These are phyloP conservation scores for Tupaia tana DNA, from an alignment of 2,113 vertebrate genomes.

Conservation along the genomic window DNA sequence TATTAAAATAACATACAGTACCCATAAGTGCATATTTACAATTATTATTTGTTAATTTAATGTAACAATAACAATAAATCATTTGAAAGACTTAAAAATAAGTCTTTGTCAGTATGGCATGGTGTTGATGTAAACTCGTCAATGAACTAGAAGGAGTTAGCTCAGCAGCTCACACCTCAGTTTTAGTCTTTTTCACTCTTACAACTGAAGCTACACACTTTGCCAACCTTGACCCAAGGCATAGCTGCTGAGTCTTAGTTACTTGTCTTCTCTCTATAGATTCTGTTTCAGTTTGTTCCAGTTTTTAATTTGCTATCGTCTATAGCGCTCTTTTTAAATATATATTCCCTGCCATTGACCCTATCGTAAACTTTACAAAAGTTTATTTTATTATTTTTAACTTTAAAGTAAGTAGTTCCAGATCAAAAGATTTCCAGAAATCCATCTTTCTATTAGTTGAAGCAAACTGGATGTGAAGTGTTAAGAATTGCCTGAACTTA, in stretches of 20 bases:
- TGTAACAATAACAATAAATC: too few relatives aligned
- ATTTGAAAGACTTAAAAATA: too few relatives aligned
- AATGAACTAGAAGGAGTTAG: neutral
- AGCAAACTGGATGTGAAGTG: constrained; percentile 40
- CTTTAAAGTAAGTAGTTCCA: constrained; percentile 12
- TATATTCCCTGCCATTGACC: neutral
- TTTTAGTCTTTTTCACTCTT: neutral
- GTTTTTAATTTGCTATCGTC: constrained; percentile 20
- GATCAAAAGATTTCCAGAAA: constrained; percentile 6
- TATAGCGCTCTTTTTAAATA: neutral
- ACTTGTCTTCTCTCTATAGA: neutral
- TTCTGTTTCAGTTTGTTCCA: constrained; percentile 36
- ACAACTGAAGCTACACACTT: neutral
- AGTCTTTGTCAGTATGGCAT: too few relatives aligned
- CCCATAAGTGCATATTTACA: too few relatives aligned
- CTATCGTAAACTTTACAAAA: neutral
- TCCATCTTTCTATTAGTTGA: constrained; percentile 30
- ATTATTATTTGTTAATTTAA: too few relatives aligned
- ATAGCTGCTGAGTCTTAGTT: neutral
- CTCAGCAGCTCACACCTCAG: neutral
- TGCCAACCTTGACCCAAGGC: neutral
- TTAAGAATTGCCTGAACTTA: constrained; percentile 46
- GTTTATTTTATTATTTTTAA: neutral
- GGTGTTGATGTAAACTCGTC: neutral
- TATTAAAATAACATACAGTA: too few relatives aligned